Conservation (phyloP, 2,888 invertebrate genomes). For the Conops quadrifasciatus region DNA sequence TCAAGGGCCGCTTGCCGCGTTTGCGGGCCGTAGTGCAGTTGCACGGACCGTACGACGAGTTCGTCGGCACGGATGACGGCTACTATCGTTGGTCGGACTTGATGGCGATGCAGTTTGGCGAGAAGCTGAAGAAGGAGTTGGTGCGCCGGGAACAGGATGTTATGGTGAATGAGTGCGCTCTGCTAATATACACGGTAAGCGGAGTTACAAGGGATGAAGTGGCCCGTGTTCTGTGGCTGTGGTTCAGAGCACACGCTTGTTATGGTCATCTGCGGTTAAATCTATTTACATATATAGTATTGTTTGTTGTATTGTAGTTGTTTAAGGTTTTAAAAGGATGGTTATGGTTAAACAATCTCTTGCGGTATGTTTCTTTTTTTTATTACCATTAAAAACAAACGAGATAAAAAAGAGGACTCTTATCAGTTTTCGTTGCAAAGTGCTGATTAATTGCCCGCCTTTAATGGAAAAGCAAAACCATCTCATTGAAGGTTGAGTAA, state of each 20-base stretch:
- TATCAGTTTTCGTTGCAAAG: too few relatives aligned
- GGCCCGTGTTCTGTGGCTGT: neutral
- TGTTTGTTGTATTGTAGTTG: neutral
- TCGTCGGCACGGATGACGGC: slow-evolving; percentile 56
- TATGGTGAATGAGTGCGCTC: slow-evolving; percentile 82
- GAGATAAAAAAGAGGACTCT: too few relatives aligned
- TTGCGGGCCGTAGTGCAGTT: slow-evolving; percentile 78
- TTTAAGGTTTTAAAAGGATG: neutral
- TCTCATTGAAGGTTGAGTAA: neutral
- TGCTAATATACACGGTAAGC: slow-evolving; percentile 84
- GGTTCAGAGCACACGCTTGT: too few relatives aligned
- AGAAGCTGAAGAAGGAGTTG: slow-evolving; percentile 71
- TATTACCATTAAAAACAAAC: too few relatives aligned
- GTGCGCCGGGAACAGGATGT: slow-evolving; percentile 73
- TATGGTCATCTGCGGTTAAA: too few relatives aligned
- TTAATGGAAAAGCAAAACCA: too few relatives aligned
- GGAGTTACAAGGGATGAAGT: slow-evolving; percentile 51
- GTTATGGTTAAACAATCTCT: neutral
- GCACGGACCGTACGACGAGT: slow-evolving; percentile 57
- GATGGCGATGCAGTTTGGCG: slow-evolving; percentile 63
- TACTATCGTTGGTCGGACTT: slow-evolving; percentile 57
- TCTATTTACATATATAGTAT: too few relatives aligned
- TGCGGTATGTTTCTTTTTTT: too few relatives aligned
- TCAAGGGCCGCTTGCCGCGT: slow-evolving; percentile 73
- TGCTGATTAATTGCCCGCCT: too few relatives aligned